Percentiles rank a stretch among this genome's conserved stretches.
Evolutionary conservation across 1,140 invertebrate genomes (phyloP).

Genomic region (Frieseomelitta varia): DNA sequence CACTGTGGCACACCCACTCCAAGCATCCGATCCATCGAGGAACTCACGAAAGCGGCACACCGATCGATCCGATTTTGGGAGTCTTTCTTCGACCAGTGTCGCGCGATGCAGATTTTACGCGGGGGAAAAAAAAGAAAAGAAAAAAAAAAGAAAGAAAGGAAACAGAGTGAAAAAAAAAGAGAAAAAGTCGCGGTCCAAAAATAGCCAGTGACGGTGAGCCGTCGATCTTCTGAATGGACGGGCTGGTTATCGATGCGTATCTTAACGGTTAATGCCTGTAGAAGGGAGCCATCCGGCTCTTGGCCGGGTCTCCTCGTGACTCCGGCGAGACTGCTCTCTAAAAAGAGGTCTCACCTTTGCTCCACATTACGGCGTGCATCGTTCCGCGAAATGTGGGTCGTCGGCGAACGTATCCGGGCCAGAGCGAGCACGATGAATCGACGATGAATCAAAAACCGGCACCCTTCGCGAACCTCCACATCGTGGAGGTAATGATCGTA

Average conservation of each 20-base stretch:
- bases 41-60: neutral
- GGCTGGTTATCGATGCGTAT: conserved; percentile 48
- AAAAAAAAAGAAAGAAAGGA: no score
- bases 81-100: neutral
- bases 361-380: conserved; percentile 61
- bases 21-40: neutral
- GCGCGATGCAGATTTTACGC: neutral
- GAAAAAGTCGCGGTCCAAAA: conserved; percentile 5
- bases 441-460: conserved; percentile 55
- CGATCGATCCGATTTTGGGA: neutral
- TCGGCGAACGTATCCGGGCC: conserved; percentile 72
- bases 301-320: conserved; percentile 47
- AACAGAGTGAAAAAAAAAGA: no score
- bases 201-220: neutral
- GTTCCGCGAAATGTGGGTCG: conserved; percentile 65
- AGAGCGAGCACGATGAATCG: conserved; percentile 40
- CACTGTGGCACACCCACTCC: neutral
- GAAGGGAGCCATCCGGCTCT: conserved; percentile 31
- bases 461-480: no score
- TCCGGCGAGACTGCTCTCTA: conserved; percentile 58
- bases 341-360: conserved; percentile 71
- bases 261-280: conserved; percentile 59
- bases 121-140: neutral
- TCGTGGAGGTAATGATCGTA: no score
- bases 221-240: conserved; percentile 37